Evolutionary conservation across 2,113 vertebrate genomes (phyloP).

Genomic region (Carassius carassius): DNA sequence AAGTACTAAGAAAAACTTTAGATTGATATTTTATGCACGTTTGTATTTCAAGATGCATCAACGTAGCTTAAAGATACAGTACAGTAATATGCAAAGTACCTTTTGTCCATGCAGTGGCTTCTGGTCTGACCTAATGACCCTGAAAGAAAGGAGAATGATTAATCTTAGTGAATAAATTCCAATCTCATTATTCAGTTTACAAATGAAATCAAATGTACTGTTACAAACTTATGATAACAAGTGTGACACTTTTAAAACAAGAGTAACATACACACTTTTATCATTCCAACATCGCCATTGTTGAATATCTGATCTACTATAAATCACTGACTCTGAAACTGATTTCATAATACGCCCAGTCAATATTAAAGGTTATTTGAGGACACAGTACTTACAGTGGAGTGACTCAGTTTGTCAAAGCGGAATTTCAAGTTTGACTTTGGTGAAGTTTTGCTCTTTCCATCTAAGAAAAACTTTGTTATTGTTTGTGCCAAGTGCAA

Average conservation of each 20-base stretch:
- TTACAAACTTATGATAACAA: not conserved
- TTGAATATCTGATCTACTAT: not conserved
- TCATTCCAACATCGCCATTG: not conserved
- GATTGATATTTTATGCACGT: not conserved
- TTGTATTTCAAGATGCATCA: not conserved
- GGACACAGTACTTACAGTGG: constrained; percentile 76
- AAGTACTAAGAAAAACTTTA: not conserved
- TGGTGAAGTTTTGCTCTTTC: constrained; percentile 90
- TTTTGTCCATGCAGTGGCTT: constrained; percentile 30
- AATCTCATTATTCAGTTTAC: not conserved
- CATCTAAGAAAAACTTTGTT: constrained; percentile 70
- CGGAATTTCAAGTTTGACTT: constrained; percentile 96
- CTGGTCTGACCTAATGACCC: constrained; percentile 47
- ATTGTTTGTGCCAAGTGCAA: not conserved
- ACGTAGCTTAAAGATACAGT: not conserved
- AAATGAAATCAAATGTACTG: not conserved
- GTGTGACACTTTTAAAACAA: not conserved
- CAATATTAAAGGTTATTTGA: not conserved
- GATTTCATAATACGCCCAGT: not conserved
- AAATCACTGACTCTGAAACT: not conserved
- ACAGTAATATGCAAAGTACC: constrained; percentile 19
- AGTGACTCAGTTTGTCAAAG: constrained; percentile 94
- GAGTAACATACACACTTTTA: not conserved
- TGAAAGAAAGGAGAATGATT: constrained; percentile 29
- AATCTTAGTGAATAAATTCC: not conserved